These are phyloP conservation scores for Tringa solitaria DNA, from an alignment of 2,113 vertebrate genomes.

Conservation along the genomic window DNA sequence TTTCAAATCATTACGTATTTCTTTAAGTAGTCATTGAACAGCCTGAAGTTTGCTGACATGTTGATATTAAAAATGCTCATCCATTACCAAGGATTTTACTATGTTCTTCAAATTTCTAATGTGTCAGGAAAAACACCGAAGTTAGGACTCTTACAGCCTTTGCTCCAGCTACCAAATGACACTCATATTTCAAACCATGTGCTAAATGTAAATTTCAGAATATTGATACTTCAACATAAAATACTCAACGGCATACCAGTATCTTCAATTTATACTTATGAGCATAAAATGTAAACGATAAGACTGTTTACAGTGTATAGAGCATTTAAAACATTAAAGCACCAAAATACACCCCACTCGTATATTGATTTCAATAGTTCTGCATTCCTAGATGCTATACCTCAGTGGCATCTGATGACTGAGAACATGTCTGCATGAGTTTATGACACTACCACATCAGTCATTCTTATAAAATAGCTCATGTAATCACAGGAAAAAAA, in stretches of 20 bases:
- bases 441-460: not conserved
- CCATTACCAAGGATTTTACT: slow-evolving; percentile 21
- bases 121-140: not conserved
- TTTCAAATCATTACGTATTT: slow-evolving; percentile 17
- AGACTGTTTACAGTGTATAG: not conserved
- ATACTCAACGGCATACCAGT: not conserved
- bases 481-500: not conserved
- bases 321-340: not conserved
- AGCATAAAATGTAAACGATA: not conserved
- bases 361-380: not conserved
- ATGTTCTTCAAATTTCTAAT: not conserved
- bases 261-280: not conserved
- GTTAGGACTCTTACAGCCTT: not conserved
- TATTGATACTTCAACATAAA: not conserved
- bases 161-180: not conserved
- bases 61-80: not conserved
- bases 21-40: slow-evolving; percentile 40
- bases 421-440: not conserved
- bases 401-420: not conserved
- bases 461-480: not conserved
- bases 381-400: not conserved
- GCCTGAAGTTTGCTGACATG: slow-evolving; percentile 8
- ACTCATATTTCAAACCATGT: not conserved
- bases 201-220: not conserved
- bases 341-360: not conserved